Conservation (phyloP, 2,113 vertebrate genomes). For the Narcine bancroftii region DNA sequence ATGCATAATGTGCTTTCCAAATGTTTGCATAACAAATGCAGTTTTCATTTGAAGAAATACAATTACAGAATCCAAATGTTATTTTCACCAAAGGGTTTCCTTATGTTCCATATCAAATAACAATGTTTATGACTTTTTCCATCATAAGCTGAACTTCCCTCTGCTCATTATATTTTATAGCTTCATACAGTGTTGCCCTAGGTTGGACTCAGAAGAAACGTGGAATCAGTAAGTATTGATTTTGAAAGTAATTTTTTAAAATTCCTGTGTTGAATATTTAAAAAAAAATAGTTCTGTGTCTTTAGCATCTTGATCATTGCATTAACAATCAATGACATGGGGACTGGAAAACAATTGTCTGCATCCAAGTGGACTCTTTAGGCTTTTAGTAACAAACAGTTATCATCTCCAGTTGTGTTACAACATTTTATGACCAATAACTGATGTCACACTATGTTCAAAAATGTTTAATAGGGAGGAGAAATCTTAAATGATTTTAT, state of each 20-base stretch:
- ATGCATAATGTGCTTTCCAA: not conserved
- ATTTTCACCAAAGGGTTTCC: constrained; percentile 32
- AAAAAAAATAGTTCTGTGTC: not conserved
- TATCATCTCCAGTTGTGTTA: not conserved
- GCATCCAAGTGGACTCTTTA: not conserved
- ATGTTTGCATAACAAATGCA: not conserved
- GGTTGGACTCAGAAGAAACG: constrained; percentile 24
- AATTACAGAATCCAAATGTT: constrained; percentile 20
- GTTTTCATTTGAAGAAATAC: constrained; percentile 20
- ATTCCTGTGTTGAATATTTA: not conserved
- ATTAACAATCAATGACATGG: not conserved
- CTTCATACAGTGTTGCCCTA: not conserved
- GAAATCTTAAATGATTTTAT: not conserved
- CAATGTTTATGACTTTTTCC: constrained; percentile 19
- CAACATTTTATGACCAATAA: not conserved
- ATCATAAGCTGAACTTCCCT: not conserved
- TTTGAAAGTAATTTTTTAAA: not conserved
- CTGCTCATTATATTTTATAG: constrained; percentile 35
- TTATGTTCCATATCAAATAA: constrained; percentile 28
- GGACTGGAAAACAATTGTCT: not conserved
- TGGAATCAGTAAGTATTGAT: constrained; percentile 26
- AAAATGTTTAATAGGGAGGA: not conserved
- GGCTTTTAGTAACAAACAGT: not conserved
- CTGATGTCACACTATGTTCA: not conserved
- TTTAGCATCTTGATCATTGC: not conserved